These are phyloP conservation scores for Neogobius melanostomus DNA, from an alignment of 2,113 vertebrate species.

Conservation along the genomic window DNA sequence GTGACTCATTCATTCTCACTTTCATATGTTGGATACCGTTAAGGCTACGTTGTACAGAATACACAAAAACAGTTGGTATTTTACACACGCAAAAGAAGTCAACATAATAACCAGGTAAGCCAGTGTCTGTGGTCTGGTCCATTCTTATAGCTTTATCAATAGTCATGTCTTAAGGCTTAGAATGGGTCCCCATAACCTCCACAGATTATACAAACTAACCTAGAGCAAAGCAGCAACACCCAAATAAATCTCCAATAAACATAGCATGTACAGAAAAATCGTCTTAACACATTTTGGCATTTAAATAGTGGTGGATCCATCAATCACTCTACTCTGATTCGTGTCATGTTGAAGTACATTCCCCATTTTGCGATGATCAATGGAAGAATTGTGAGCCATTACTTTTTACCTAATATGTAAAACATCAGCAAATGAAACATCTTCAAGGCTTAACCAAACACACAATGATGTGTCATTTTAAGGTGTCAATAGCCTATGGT, in stretches of 20 bases:
- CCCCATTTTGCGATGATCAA: slow-evolving; percentile 48
- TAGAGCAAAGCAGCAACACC: slow-evolving; percentile 59
- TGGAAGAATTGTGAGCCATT: slow-evolving; percentile 61
- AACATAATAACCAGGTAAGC: slow-evolving; percentile 48
- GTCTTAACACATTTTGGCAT: slow-evolving; percentile 68
- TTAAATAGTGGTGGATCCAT: slow-evolving; percentile 58
- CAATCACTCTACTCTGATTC: slow-evolving; percentile 41
- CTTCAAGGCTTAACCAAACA: slow-evolving; percentile 33
- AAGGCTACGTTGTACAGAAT: slow-evolving; percentile 56
- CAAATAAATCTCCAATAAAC: slow-evolving; percentile 41
- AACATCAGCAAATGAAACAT: slow-evolving; percentile 20
- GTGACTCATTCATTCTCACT: slow-evolving; percentile 75
- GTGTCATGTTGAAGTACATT: slow-evolving; percentile 64
- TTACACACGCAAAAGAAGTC: slow-evolving; percentile 43
- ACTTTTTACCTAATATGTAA: slow-evolving; percentile 30
- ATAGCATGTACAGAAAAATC: slow-evolving; percentile 47
- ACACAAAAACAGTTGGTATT: slow-evolving; percentile 42
- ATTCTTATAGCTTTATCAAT: slow-evolving; percentile 57
- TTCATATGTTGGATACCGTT: slow-evolving; percentile 65
- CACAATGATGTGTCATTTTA: slow-evolving; percentile 28
- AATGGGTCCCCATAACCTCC: slow-evolving; percentile 54
- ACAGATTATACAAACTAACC: slow-evolving; percentile 41
- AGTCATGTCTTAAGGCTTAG: slow-evolving; percentile 70
- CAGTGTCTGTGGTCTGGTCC: slow-evolving; percentile 49
- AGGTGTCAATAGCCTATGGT: slow-evolving; percentile 31